phyloP scores from a whole-genome alignment of 2,113 vertebrate species.

The Tachycineta bicolor region DNA sequence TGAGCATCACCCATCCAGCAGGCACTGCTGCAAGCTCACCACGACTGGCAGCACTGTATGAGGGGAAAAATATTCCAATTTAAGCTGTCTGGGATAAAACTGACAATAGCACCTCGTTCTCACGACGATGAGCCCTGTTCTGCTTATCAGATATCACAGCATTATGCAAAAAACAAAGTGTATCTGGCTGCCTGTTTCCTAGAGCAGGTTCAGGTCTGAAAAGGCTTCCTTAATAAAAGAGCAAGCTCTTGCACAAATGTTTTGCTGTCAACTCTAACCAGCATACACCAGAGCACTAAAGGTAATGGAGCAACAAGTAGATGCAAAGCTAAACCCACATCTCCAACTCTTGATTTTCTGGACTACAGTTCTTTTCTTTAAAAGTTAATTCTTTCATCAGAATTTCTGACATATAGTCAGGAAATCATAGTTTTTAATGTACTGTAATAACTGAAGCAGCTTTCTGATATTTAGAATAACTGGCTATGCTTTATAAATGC shows the following conservation, averaged over 20 bases:
- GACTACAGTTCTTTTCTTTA: neutral
- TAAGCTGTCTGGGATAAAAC: neutral
- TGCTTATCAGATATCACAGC: neutral
- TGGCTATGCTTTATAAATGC: neutral
- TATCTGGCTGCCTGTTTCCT: neutral
- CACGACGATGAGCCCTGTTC: fast-evolving
- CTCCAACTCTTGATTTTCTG: neutral
- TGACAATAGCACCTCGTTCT: neutral
- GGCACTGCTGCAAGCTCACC: neutral
- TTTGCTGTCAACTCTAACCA: neutral
- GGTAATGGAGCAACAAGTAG: neutral
- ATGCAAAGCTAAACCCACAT: neutral
- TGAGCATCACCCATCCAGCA: neutral
- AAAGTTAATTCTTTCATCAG: neutral
- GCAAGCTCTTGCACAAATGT: neutral
- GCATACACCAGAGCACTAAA: neutral
- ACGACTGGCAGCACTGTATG: fast-evolving
- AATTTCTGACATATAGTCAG: neutral
- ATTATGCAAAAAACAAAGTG: neutral
- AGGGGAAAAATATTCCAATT: neutral
- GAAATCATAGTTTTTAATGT: neutral
- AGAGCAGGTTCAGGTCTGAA: neutral
- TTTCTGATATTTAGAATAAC: neutral
- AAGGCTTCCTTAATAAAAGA: neutral
- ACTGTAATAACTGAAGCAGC: neutral